Base-by-base conservation (phyloP, 2,113 vertebrate genomes). In the Brachypteracias leptosomus region DNA sequence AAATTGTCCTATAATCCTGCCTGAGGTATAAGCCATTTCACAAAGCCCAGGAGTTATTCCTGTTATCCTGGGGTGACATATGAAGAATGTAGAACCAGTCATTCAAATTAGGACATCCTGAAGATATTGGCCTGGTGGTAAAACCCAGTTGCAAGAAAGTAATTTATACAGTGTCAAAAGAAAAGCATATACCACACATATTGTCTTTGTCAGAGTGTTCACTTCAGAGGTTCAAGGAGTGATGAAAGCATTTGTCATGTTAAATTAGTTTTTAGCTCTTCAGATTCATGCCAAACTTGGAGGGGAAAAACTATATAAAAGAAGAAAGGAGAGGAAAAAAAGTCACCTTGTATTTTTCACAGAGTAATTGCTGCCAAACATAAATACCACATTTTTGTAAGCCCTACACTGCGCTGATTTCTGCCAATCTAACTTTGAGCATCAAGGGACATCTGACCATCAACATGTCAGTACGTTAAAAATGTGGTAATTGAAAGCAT, bases 341-440 rank as follows among this genome's bases (percentile, higher is more conserved):
- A 97, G 97, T 98, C 96, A 97, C 96, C 96, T 98, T 98, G 96
- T 96, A 95, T 95, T 96, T 96, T 96, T 96, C 96, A 80, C 86
- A 85, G 55, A 89, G 89, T 96, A 96, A 92, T 96, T 97, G 93
- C 96, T 98, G 95, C 97, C 97, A 97, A 96, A 95, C 91, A 61
- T 89, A 97, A 98, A 97, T 89, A 91, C 71, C 83, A 33, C 89
- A 21, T 97, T 98, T 97, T 94, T 97, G 86, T 91, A 86, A 95
- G 97, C 91, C 54, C 94, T 95, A 68, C 40, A 42, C 63, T 91
- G 36, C 87, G 97, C 93, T 95, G 87, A 93, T 96, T 98, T 97
- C 97, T 97, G 97, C 96, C 97, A 97, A 31, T 97, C 97, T 95
- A 70, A 91, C 95, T 97, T 85, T 91, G 79, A 97, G 96, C 96